Conservation (phyloP, 2,113 vertebrate species). For the Antennarius striatus region DNA sequence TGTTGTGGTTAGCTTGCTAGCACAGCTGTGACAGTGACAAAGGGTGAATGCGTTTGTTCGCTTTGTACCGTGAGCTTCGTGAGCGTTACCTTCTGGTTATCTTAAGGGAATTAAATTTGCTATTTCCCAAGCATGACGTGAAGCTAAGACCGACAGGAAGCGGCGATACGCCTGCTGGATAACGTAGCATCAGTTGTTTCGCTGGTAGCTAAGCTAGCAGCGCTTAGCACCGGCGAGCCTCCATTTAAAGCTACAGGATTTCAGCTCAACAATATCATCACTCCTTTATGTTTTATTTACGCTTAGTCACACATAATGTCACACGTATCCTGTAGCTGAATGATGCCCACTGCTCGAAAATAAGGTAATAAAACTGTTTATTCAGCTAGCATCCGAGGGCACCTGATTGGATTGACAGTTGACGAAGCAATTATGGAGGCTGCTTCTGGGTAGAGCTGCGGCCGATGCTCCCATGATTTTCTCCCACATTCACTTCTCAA, state of each 20-base stretch:
- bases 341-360: not conserved
- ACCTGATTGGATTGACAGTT: slow-evolving; percentile 65
- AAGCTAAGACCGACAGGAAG: not conserved
- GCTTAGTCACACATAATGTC: too few relatives aligned
- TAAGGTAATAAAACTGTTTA: slow-evolving; percentile 11
- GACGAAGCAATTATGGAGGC: slow-evolving; percentile 25
- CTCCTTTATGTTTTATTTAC: not conserved
- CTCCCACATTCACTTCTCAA: not conserved
- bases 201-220: slow-evolving; percentile 9
- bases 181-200: slow-evolving; percentile 37
- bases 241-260: not conserved
- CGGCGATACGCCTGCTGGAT: slow-evolving; percentile 14
- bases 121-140: not conserved
- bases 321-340: not conserved
- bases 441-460: not conserved
- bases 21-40: slow-evolving; percentile 3
- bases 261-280: not conserved
- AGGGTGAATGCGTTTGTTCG: not conserved
- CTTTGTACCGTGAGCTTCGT: not conserved
- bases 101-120: not conserved
- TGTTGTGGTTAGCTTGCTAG: slow-evolving; percentile 27
- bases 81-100: not conserved
- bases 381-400: slow-evolving; percentile 49
- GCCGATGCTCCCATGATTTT: slow-evolving; percentile 35
- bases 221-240: slow-evolving; percentile 22